These are phyloP conservation scores for Trissolcus brochymenae DNA, from an alignment of 2,888 invertebrate genomes.

Conservation along the genomic window DNA sequence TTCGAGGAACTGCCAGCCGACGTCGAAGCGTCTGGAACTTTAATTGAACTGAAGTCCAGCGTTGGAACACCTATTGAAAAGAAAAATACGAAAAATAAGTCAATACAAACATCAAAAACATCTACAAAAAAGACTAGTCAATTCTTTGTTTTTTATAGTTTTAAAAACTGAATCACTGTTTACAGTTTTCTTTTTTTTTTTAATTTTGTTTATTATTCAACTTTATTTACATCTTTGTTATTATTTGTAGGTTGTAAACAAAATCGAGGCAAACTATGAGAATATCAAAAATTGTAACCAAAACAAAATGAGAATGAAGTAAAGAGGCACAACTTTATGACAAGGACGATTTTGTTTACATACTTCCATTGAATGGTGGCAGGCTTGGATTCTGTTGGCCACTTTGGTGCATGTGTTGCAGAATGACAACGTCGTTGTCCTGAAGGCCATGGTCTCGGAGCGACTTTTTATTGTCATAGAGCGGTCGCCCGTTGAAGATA, in stretches of 20 bases:
- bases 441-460: conserved; percentile 88
- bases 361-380: conserved; percentile 67
- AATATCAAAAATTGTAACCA: too few relatives aligned
- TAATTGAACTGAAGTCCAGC: conserved; percentile 92
- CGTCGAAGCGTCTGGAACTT: conserved; percentile 81
- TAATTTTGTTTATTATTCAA: too few relatives aligned
- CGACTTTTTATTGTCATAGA: conserved; percentile 89
- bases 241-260: too few relatives aligned
- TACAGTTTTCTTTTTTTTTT: too few relatives aligned
- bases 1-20: conserved; percentile 47
- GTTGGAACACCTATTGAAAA: conserved; percentile 77
- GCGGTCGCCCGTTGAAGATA: conserved; percentile 90
- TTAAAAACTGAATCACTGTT: too few relatives aligned
- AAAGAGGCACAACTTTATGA: too few relatives aligned
- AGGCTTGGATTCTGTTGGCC: conserved; percentile 58
- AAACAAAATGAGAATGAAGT: neutral
- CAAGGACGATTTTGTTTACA: neutral
- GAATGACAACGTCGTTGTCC: conserved; percentile 92
- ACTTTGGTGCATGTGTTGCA: conserved; percentile 83
- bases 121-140: neutral
- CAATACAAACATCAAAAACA: neutral
- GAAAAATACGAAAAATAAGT: conserved; percentile 19
- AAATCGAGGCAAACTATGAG: too few relatives aligned
- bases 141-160: neutral
- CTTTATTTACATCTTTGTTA: too few relatives aligned